These are phyloP conservation scores for Zoroaster sp. DNA, from an alignment of 53 echinoderm and acorn worm genomes.

Conservation along the genomic window DNA sequence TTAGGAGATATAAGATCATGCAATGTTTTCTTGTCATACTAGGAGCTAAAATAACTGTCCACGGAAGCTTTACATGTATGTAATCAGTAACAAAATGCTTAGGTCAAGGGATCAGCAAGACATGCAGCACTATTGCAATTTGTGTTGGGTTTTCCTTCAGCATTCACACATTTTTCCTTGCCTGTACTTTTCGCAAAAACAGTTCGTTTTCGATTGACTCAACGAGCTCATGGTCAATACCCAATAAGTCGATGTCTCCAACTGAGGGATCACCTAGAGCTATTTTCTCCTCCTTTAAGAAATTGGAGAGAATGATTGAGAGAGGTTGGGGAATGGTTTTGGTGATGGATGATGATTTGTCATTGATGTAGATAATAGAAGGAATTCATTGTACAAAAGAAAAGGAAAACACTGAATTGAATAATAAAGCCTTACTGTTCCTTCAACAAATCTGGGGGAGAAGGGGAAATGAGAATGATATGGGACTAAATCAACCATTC, in stretches of 20 bases:
- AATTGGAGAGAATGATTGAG: slow-evolving; percentile 15
- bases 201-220: slow-evolving; percentile 42
- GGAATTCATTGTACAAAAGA: no score
- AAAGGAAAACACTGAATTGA: no score
- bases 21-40: background rate
- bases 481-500: no score
- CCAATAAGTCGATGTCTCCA: slow-evolving; percentile 21
- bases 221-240: slow-evolving; percentile 41
- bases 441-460: no score
- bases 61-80: background rate
- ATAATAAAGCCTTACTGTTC: no score
- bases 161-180: slow-evolving; percentile 38
- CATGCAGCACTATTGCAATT: slow-evolving; percentile 19
- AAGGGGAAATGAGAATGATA: no score
- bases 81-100: background rate
- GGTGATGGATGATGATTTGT: background rate
- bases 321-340: background rate
- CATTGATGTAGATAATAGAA: background rate
- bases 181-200: slow-evolving; percentile 51
- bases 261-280: background rate
- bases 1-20: background rate
- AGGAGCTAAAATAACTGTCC: background rate
- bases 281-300: slow-evolving; percentile 10
- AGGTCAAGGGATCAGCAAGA: background rate
- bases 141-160: background rate